Percentiles rank a stretch among this genome's conserved stretches.
phyloP scores from a whole-genome alignment of 2,113 vertebrate genomes.

The Carassius carassius region DNA sequence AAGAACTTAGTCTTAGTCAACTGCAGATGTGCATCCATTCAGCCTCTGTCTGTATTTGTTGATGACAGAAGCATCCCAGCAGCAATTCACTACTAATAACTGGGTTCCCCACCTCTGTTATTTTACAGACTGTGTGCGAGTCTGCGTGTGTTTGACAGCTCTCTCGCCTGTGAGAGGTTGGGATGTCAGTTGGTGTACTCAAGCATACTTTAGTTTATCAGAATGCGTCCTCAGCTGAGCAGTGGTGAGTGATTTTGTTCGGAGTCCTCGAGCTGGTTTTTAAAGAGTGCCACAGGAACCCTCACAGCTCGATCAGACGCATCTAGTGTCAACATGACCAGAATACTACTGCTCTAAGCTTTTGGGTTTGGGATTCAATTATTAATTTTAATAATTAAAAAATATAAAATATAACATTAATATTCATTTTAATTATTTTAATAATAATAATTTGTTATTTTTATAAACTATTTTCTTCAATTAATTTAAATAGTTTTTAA shows the following conservation, averaged over 20 bases:
- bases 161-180: background rate
- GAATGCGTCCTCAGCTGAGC: slow-evolving; percentile 6
- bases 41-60: background rate
- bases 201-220: slow-evolving; percentile 27
- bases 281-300: background rate
- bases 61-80: background rate
- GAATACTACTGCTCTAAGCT: background rate
- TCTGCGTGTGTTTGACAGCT: background rate
- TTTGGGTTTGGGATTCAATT: background rate
- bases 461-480: too few species aligned
- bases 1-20: slow-evolving; percentile 22
- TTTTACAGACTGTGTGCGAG: background rate
- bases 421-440: too few species aligned
- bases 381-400: background rate
- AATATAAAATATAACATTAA: too few species aligned
- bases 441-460: too few species aligned
- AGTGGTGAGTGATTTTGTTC: background rate
- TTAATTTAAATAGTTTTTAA: too few species aligned
- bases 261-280: background rate
- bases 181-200: slow-evolving; percentile 1
- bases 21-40: background rate
- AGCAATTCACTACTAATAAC: background rate
- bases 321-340: slow-evolving; percentile 4
- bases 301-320: background rate
- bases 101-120: slow-evolving; percentile 4